phyloP scores from a whole-genome alignment of 2,113 vertebrate genomes.

The Larimichthys crocea region DNA sequence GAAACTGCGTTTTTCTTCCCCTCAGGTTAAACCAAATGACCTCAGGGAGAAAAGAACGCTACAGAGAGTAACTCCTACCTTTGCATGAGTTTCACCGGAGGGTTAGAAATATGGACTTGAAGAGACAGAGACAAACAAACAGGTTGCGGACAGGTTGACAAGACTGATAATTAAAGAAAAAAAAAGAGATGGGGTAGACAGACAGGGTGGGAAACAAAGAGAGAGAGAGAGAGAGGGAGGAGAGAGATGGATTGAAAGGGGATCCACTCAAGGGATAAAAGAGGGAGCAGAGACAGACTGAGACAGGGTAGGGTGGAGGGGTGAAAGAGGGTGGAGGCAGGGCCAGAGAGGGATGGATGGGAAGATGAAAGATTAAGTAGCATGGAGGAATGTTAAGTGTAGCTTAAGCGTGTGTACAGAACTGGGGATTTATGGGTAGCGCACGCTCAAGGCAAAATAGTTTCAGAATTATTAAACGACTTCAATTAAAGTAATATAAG shows the following conservation, averaged over 20 bases:
- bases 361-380: conserved; percentile 81
- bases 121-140: conserved; percentile 34
- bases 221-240: background rate
- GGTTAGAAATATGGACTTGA: background rate
- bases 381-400: conserved; percentile 82
- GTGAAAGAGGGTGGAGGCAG: background rate
- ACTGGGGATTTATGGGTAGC: conserved; percentile 78
- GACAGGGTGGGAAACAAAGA: conserved; percentile 26
- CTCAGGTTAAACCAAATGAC: conserved; percentile 19
- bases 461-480: conserved; percentile 80
- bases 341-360: conserved; percentile 48
- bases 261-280: conserved; percentile 35
- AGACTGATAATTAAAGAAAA: conserved; percentile 56
- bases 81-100: background rate
- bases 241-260: conserved; percentile 40
- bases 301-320: conserved; percentile 36
- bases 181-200: conserved; percentile 32
- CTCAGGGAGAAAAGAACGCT: background rate
- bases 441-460: conserved; percentile 79
- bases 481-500: conserved; percentile 82
- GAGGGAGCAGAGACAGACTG: conserved; percentile 56
- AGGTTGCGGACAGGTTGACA: conserved; percentile 32
- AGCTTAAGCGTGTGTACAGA: conserved; percentile 77
- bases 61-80: background rate
- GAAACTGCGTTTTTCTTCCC: background rate